Conservation (phyloP, 2,797 vertebrate genomes). For the Sylvilagus floridanus region DNA sequence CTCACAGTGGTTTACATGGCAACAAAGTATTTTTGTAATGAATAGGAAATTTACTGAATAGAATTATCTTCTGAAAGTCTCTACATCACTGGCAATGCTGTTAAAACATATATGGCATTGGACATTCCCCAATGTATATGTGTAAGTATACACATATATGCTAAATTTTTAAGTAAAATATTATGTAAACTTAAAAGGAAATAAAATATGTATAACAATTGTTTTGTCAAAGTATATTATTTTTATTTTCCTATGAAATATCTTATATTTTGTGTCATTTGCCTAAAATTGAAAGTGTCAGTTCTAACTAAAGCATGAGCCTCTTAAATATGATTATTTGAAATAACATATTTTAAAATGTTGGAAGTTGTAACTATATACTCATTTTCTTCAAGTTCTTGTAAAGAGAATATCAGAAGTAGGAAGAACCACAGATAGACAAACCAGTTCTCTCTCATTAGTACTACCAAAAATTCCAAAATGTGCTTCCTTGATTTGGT, state of each 20-base stretch:
- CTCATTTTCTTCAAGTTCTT: not conserved
- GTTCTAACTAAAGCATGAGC: not conserved
- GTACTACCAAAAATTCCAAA: too few relatives aligned
- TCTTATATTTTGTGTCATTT: not conserved
- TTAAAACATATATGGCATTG: not conserved
- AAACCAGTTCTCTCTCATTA: too few relatives aligned
- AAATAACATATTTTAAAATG: constrained; percentile 19
- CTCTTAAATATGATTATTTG: constrained; percentile 15
- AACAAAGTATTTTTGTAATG: not conserved
- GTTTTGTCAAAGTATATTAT: not conserved
- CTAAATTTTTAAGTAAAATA: too few relatives aligned
- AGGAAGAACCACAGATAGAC: not conserved
- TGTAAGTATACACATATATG: too few relatives aligned
- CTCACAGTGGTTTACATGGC: not conserved
- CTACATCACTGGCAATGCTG: not conserved
- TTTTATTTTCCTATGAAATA: not conserved
- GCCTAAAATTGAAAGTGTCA: not conserved
- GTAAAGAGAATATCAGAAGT: not conserved
- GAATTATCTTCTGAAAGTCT: not conserved
- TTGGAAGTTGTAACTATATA: not conserved
- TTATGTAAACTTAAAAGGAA: too few relatives aligned
- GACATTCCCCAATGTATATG: too few relatives aligned
- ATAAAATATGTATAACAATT: not conserved
- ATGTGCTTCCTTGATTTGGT: too few relatives aligned
- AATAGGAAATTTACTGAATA: not conserved